phyloP scores from a whole-genome alignment of 2,888 invertebrate genomes.

The Elegia similella region DNA sequence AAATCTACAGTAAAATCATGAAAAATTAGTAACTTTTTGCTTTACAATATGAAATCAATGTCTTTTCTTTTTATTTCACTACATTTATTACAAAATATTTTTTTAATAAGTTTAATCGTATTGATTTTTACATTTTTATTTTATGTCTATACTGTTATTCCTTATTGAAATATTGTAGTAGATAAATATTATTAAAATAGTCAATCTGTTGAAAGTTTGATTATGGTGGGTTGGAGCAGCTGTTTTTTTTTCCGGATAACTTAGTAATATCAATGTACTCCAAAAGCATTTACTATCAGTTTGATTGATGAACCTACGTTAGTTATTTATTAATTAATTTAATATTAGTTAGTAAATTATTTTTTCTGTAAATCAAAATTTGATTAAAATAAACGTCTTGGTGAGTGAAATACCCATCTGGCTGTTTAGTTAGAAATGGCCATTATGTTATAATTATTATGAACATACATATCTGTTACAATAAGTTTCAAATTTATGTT shows the following conservation, averaged over 20 bases:
- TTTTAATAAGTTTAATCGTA: no score
- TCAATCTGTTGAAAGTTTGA: conserved; percentile 11
- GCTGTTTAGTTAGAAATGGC: conserved; percentile 29
- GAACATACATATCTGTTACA: conserved; percentile 72
- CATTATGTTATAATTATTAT: conserved; percentile 37
- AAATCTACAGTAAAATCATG: conserved; percentile 3
- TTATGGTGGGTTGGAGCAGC: not conserved
- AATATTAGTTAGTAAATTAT: conserved; percentile 20
- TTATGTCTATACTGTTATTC: not conserved
- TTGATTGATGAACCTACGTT: conserved; percentile 9
- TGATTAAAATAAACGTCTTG: conserved; percentile 30
- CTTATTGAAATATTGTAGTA: conserved; percentile 1
- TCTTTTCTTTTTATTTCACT: no score
- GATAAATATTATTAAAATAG: conserved; percentile 6
- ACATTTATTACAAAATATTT: no score
- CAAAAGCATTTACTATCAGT: conserved; percentile 14
- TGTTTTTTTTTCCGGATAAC: conserved; percentile 1
- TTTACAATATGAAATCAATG: no score
- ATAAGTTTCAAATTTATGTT: conserved; percentile 63
- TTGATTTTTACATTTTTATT: no score
- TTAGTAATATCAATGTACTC: conserved; percentile 10
- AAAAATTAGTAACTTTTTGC: not conserved
- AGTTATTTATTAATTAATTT: conserved; percentile 14
- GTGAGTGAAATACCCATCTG: conserved; percentile 30
- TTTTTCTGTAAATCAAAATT: conserved; percentile 4